Evolutionary conservation across 2,797 vertebrate genomes (phyloP).

Genomic region (Pseudochromis fuscus): DNA sequence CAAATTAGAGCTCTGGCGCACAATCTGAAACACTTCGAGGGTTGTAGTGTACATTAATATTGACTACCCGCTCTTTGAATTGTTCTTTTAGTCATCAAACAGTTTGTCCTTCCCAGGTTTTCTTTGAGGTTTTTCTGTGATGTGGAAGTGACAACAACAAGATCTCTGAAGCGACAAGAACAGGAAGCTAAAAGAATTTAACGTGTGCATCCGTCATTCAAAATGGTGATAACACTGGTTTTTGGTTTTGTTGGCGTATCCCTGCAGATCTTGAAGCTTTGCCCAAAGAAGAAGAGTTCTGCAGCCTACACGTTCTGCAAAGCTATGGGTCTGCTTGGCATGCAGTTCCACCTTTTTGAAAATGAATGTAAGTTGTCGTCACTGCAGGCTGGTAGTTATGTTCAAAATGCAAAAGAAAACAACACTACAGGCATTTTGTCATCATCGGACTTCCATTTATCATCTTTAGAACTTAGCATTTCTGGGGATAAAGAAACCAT

Average conservation of each 20-base stretch:
- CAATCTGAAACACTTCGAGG: conserved; percentile 33
- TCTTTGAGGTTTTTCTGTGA: conserved; percentile 1
- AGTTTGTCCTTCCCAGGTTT: neutral
- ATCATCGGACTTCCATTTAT: too few relatives aligned
- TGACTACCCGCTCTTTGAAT: conserved; percentile 14
- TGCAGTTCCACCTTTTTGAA: conserved; percentile 98
- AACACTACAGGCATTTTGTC: too few relatives aligned
- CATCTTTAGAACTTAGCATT: too few relatives aligned
- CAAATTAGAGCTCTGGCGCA: conserved; percentile 18
- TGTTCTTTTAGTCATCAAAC: conserved; percentile 17
- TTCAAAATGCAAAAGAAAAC: neutral
- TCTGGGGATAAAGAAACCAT: too few relatives aligned
- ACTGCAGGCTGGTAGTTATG: neutral
- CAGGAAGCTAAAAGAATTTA: neutral
- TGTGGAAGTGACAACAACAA: conserved; percentile 12
- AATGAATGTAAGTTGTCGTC: conserved; percentile 92
- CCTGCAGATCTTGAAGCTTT: conserved; percentile 95
- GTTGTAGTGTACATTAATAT: conserved; percentile 13
- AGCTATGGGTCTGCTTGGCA: conserved; percentile 93
- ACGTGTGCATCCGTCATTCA: conserved; percentile 6
- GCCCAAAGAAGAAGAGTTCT: conserved; percentile 98
- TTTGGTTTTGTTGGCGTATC: neutral
- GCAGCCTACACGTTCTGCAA: conserved; percentile 99
- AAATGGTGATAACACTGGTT: neutral
- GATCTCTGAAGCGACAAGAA: conserved; percentile 1